phyloP scores from a whole-genome alignment of 2,113 vertebrate genomes.

The Scolopax mira region DNA sequence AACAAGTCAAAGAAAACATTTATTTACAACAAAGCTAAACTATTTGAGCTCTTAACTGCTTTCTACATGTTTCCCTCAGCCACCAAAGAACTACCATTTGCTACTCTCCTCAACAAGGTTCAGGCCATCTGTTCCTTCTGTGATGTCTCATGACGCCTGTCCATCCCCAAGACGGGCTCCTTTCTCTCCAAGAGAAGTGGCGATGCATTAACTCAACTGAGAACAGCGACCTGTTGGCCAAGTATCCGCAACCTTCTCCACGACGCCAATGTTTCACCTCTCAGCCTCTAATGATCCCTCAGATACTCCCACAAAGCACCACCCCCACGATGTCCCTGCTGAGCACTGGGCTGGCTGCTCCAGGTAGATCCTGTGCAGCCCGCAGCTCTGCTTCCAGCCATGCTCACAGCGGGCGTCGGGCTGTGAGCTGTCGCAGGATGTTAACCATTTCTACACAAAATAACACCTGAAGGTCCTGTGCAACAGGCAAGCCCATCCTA shows the following conservation, averaged over 20 bases:
- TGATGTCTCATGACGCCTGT: background rate
- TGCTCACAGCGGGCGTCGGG: background rate
- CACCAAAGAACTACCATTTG: too few relatives aligned
- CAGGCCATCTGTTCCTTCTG: background rate
- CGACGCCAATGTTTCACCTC: background rate
- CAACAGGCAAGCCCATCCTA: too few relatives aligned
- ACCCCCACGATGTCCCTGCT: fast-evolving
- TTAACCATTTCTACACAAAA: background rate
- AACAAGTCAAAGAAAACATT: background rate
- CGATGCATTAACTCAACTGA: background rate
- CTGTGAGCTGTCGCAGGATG: background rate
- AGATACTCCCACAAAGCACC: too few relatives aligned
- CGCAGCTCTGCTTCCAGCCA: background rate
- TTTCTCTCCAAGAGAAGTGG: background rate
- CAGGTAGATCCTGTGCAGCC: background rate
- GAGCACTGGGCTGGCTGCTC: background rate
- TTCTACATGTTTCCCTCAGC: too few relatives aligned
- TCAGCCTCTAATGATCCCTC: background rate
- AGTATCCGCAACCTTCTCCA: background rate
- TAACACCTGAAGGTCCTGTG: fast-evolving
- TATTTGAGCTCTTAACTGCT: background rate
- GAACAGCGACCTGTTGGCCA: background rate
- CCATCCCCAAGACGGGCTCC: background rate
- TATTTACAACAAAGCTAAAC: background rate
- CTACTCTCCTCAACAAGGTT: fast-evolving